Base-by-base conservation (phyloP, 2,113 vertebrate genomes). In the Python bivittatus region DNA sequence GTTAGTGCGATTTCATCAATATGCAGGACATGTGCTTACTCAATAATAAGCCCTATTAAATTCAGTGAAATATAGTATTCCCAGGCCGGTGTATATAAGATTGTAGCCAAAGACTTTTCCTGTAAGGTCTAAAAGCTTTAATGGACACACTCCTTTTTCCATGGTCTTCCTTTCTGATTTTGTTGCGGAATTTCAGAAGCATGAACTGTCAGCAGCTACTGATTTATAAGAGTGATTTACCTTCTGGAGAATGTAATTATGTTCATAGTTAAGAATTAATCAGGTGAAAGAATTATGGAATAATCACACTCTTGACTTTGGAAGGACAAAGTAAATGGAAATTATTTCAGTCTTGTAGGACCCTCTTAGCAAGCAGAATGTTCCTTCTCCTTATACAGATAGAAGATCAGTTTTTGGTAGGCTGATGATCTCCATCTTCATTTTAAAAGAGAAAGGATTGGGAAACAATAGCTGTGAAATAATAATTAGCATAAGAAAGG, bases 211-310 rank as follows among this genome's bases (percentile, higher is more conserved):
- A 97, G 96, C 94, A 93, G 88, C 93, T 90, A 91, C 96, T 98
- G 97, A 98, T 98, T 98, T 97, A 98, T 97, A 97, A 97, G 96
- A 95, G 95, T 96, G 97, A 97, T 97, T 98, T 98, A 97, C 97
- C 96, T 98, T 98, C 97, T 96, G 97, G 96, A 97, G 97, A 96
- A 95, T 96, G 97, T 96, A 98, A 98, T 98, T 98, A 98, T 96
- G 96, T 96, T 98, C 97, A 95, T 96, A 98, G 97, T 97, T 98
- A 97, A 98, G 97, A 98, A 98, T 98, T 98, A 98, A 98, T 98
- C 97, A 97, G 96, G 97, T 97, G 97, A 95, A 92, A 97, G 97
- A 97, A 97, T 97, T 97, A 96, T 94, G 94, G 95, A 97, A 97
- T 97, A 97, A 97, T 98, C 96, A 96, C 95, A 96, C 84, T 94